Base-by-base conservation (phyloP, 2,888 invertebrate genomes). In the Hetaerina titia region DNA sequence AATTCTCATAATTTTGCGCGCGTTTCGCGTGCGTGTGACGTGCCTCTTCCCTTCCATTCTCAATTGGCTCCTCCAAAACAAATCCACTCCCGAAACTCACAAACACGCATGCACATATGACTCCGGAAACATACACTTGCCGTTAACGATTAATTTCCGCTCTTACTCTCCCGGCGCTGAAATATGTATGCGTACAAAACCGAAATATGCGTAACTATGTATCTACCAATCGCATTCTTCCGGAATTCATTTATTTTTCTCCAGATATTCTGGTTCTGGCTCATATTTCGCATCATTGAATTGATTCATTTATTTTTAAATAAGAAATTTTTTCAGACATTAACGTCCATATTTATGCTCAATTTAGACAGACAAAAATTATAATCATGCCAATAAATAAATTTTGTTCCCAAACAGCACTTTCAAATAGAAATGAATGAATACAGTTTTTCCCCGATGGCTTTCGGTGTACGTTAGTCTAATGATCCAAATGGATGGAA, bases 71-170 rank as follows among this genome's bases (percentile, higher is more conserved):
- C 64, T 31, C 22, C 1, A 31, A 4, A 31, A 56, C n/a, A 45
- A 90, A 19, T 56, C 5, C 17, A 4, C 45, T n/a, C 15, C 13
- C 11, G 74, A 22, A 22, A 56, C 64, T 69, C 22, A 56, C 63
- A 25, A 22, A 57, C 63, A n/a, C 63, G 13, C 45, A 90, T 31
- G 58, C 64, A 57, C 69, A 17, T n/a, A 25, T 1, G 15, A 45
- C 92, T 22, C 69, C 45, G 45, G 64, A 13, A 19, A 92, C 25
- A 57, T 31, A 69, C 92, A 92, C 92, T 56, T n/a, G 57, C 92
- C 56, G 81, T 25, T 45, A 74, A 56, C 69, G 64, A 45, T 56
- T 74, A 92, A 92, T 92, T 92, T 92, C 92, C 92, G 92, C 69
- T 92, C 45, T 74, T 13, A 57, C n/a, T 22, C n/a, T 22, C 22